Evolutionary conservation across 2,113 vertebrate genomes (phyloP).

Genomic region (Numenius arquata): DNA sequence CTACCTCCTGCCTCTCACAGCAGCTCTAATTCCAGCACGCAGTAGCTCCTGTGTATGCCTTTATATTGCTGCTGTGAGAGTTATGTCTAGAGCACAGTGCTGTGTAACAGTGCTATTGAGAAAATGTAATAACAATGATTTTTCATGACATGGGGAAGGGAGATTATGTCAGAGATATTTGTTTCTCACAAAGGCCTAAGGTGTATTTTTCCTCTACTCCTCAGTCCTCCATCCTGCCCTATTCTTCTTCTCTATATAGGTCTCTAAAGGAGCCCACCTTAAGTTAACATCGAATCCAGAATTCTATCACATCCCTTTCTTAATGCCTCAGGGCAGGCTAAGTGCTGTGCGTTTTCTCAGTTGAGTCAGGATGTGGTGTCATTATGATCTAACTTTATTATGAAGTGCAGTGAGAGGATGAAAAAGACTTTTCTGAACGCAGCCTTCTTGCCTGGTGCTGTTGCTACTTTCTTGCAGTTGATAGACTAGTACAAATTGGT

Average conservation of each 20-base stretch:
- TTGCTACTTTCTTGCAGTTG: background rate
- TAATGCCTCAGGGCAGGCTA: background rate
- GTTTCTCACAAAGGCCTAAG: background rate
- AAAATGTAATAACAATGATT: background rate
- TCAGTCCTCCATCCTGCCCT: background rate
- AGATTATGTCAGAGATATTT: background rate
- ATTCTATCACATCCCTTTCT: background rate
- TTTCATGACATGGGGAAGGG: background rate
- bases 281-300: background rate
- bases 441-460: background rate
- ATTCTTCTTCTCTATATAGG: fast-evolving
- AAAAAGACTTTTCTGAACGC: background rate
- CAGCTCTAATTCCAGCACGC: background rate
- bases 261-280: background rate
- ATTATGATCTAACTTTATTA: background rate
- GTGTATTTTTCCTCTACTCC: background rate
- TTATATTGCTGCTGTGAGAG: background rate
- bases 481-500: background rate
- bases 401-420: background rate
- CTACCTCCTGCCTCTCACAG: background rate
- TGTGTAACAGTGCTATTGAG: background rate
- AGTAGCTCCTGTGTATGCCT: background rate
- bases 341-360: background rate
- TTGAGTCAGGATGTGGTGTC: background rate
- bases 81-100: background rate